Evolutionary conservation across 2,888 invertebrate species (phyloP), one percentile per base, ranked within the genome.

Genomic region (Iphiclides podalirius): DNA sequence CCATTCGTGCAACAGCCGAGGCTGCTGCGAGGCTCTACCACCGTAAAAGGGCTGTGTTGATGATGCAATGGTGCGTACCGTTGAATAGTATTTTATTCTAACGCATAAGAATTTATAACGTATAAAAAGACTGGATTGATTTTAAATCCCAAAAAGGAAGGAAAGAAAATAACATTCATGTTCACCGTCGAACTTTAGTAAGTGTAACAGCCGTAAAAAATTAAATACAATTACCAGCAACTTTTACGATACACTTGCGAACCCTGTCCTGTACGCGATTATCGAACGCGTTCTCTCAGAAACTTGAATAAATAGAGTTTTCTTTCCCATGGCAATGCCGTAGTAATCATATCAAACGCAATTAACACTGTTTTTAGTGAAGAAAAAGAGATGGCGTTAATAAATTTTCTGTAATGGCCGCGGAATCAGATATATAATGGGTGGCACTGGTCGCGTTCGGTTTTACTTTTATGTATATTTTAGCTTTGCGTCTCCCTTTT

Each of bases 311-410:
- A n/a, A 23, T 46, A 33, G 34, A 39, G 39, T 13, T 39, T 34
- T 14, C 9, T 23, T 47, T 34, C 35, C 47, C 34, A 20, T 35
- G 40, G 40, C 39, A 40, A 26, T 40, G 40, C 23, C 12, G 15
- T 12, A 34, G 34, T 20, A 13, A 39, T 16, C 26, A 9, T 34
- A 26, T 36, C 17, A 41, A 36, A 36, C 13, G 41, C 17, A 41
- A 47, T 47, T 47, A 41, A 35, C 41, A 41, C 20, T 41, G 41
- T 16, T 20, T 39, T 26, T 40, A 31, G 13, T 41, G 35, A 41
- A 35, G 36, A 41, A 41, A 34, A 35, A 36, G 35, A 35, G 34
- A 39, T 39, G 45, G 38, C 33, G 33, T 1, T 20, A 15, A 34
- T 41, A 47, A 36, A 41, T 35, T 7, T 13, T 8, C 16, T 12